Evolutionary conservation across 2,888 invertebrate species (phyloP), one percentile per base, ranked within the genome.

Genomic region (Metacarcinus magister): DNA sequence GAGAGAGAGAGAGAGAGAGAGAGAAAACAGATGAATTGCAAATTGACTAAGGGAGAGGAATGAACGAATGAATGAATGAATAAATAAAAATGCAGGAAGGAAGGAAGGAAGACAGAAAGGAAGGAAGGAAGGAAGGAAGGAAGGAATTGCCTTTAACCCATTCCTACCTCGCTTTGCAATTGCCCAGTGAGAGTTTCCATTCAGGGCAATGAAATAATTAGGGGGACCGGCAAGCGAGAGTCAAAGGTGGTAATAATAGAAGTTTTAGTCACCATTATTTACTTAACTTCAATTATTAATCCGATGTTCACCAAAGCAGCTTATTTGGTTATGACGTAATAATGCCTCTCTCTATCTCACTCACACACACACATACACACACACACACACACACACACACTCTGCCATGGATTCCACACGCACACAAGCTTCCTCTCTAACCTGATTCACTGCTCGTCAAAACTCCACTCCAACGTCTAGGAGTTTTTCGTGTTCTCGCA

Each of bases 371-470:
- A n/a, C n/a, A 67, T 23, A 67, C 67, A 67, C 67, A 67, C 67
- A 67, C 67, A 67, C 67, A 67, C 67, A 4, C 54, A 54, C 54
- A 54, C 67, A n/a, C 67, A 23, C 19, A 16, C 19, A 67, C n/a
- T 67, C 67, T 5, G 67, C n/a, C 4, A 5, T 1, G 82, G 82
- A 82, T 82, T 82, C 82, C 82, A 82, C 82, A 82, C 82, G 28
- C 82, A 82, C 82, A 28, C 82, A 4, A 67, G 13, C 82, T 82
- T 82, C 82, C 82, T 82, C 82, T 10, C 32, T 54, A 54, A 82
- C 32, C 28, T 32, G 82, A 82, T 82, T 82, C 82, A 82, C 32
- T 82, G 8, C 82, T 82, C 28, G 82, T 82, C 82, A 82, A 82
- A 82, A 82, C 82, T 82, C 82, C 82, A 23, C 82, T 8, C 82